These are phyloP conservation scores for Oncorhynchus clarkii DNA, from an alignment of 2,113 vertebrate genomes.

Conservation along the genomic window DNA sequence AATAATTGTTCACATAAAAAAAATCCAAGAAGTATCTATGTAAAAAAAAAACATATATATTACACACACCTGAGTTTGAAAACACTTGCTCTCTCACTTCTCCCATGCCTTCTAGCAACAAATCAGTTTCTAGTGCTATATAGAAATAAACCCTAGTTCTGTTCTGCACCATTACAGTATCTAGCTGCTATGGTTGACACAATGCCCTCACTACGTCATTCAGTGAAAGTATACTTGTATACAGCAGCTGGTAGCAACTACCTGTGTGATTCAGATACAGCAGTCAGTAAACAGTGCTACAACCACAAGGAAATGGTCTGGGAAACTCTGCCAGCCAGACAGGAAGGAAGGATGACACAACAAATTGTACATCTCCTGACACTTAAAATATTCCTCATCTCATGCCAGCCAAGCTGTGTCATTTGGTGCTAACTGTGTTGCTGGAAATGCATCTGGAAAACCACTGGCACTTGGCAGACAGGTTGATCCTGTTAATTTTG, in stretches of 20 bases:
- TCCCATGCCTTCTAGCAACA: neutral
- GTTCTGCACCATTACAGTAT: neutral
- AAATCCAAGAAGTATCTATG: no score
- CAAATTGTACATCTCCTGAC: neutral
- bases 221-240: neutral
- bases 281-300: neutral
- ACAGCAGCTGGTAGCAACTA: neutral
- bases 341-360: neutral
- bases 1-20: no score
- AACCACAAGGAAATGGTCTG: neutral
- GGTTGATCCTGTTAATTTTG: neutral
- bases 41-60: no score
- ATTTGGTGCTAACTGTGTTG: neutral
- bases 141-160: neutral
- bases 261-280: neutral
- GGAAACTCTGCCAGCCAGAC: neutral
- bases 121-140: neutral
- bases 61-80: no score
- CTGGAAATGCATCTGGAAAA: neutral
- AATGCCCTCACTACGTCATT: neutral
- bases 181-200: neutral
- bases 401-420: neutral
- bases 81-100: neutral
- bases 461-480: neutral
- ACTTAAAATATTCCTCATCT: neutral